Conservation (phyloP, 2,888 invertebrate genomes). For the Malacosoma neustria region DNA sequence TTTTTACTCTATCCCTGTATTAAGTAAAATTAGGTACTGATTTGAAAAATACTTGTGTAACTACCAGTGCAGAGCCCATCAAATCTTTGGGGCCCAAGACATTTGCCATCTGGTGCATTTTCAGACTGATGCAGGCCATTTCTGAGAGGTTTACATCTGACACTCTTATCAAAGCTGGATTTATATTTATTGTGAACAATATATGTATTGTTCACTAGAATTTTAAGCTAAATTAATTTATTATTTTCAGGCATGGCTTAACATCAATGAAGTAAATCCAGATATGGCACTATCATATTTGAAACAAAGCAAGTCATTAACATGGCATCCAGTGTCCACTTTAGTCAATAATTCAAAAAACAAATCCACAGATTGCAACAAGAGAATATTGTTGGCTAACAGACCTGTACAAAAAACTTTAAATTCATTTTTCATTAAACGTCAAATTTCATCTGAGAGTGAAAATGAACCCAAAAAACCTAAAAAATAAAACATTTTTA, state of each 20-base stretch:
- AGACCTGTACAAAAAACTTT: constrained; percentile 54
- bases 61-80: too few relatives aligned
- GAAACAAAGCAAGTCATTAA: constrained; percentile 67
- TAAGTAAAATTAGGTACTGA: too few relatives aligned
- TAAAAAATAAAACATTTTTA: constrained; percentile 15
- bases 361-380: constrained; percentile 77
- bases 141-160: too few relatives aligned
- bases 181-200: too few relatives aligned
- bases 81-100: too few relatives aligned
- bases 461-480: constrained; percentile 23
- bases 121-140: too few relatives aligned
- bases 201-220: too few relatives aligned
- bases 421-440: constrained; percentile 49
- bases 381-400: constrained; percentile 40
- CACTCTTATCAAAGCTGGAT: too few relatives aligned
- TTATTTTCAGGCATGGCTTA: constrained; percentile 79
- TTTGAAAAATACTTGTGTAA: too few relatives aligned
- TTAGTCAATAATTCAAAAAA: constrained; percentile 82
- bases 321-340: constrained; percentile 82
- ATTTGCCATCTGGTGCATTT: too few relatives aligned
- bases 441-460: constrained; percentile 27
- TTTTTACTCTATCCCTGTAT: too few relatives aligned
- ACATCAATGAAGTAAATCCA: constrained; percentile 68
- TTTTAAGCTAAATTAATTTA: too few relatives aligned
- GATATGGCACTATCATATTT: constrained; percentile 70